Evolutionary conservation across 2,113 vertebrate genomes (phyloP), one percentile per base, ranked within the genome.

Genomic region (Sylvilagus bachmani): DNA sequence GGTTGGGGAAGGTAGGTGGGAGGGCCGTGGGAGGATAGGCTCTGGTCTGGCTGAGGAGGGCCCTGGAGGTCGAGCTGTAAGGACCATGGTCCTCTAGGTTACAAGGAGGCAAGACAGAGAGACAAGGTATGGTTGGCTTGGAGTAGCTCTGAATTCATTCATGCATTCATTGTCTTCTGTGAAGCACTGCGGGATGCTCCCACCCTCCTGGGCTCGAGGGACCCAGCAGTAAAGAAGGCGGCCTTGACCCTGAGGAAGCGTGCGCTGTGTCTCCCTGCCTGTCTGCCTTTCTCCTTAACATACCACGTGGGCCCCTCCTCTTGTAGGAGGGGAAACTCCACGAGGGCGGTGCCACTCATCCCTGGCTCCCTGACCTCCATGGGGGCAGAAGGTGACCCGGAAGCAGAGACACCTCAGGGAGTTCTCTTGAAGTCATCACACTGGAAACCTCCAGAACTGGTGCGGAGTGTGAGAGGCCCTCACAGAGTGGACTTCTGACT

Each of bases 1-100:
- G 5, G 2, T 2, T 27, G 6, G 14, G 44, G 24, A 14, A 27
- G 25, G 13, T 8, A 0, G 1, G 19, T n/a, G 27, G 38, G 17
- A 55, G 0, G 19, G 14, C 75, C 9, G 5, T 69, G 16, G 75
- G 70, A 73, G 38, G 33, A 64, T 1, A 51, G 58, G 5, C 55
- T 70, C 70, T 51, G 21, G 44, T 8, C 58, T 36, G 38, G 44
- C 21, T 13, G 22, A 27, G n/a, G 36, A 61, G 44, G 13, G 1
- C 17, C 19, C 61, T 33, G 0, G 25, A 33, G 22, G 31, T 17
- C 4, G 2, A 38, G 4, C 51, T 70, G 0, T 33, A 33, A 82
- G n/a, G 36, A 80, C 7, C 1, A 3, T 53, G 25, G 9, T 62
- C 49, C 10, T 81, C 3, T 36, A 53, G 21, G 53, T 2, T 11